A percentile compares a stretch with the other conserved stretches of the same genome.
These are phyloP conservation scores for Polypterus bichir DNA, from an alignment of 2,113 vertebrate species.

Conservation along the genomic window DNA sequence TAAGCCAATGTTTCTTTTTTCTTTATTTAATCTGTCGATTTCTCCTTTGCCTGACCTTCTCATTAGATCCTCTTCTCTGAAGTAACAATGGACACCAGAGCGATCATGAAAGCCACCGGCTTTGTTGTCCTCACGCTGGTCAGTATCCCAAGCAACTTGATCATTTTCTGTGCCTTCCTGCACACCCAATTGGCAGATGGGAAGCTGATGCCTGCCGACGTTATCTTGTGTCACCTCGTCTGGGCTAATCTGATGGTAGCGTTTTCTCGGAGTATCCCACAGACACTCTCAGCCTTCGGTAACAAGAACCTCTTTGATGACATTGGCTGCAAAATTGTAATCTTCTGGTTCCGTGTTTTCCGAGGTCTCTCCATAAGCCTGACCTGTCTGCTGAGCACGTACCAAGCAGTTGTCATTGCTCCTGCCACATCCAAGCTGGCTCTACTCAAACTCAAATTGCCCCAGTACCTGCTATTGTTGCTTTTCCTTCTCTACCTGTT, in stretches of 20 bases:
- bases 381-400: constrained; percentile 49
- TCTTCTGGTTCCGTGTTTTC: constrained; percentile 45
- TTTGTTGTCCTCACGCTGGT: constrained; percentile 28
- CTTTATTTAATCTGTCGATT: too few relatives aligned
- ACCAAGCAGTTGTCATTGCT: constrained; percentile 47
- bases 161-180: constrained; percentile 41
- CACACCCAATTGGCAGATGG: constrained; percentile 28
- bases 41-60: too few relatives aligned
- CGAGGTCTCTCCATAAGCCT: constrained; percentile 55
- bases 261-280: constrained; percentile 39
- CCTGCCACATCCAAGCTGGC: constrained; percentile 43
- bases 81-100: constrained; percentile 3
- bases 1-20: too few relatives aligned
- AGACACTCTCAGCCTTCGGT: constrained; percentile 41
- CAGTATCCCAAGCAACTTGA: constrained; percentile 46
- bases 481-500: constrained; percentile 9
- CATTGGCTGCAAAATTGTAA: constrained; percentile 40
- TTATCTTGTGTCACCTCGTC: constrained; percentile 46
- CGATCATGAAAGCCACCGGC: constrained; percentile 10
- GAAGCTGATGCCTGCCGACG: constrained; percentile 41
- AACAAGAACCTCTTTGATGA: constrained; percentile 36
- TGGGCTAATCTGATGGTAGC: constrained; percentile 47
- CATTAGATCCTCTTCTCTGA: neutral
- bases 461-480: constrained; percentile 24
- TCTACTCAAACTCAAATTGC: constrained; percentile 17